phyloP scores from a whole-genome alignment of 1,140 invertebrate species.

The Scaptomyza pallida region DNA sequence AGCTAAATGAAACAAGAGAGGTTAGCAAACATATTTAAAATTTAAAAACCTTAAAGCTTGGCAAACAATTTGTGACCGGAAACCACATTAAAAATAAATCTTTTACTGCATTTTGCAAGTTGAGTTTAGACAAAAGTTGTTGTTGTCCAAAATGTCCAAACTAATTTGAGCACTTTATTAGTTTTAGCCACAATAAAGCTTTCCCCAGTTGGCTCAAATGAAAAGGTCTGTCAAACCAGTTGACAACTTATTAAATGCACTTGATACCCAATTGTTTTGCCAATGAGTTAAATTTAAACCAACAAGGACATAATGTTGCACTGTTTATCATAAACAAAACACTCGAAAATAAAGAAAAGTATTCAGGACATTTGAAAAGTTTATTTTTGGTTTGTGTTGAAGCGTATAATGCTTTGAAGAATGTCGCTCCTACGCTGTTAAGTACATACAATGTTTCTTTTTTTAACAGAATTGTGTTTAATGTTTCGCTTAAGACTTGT shows the following conservation, averaged over 20 bases:
- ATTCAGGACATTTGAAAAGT: not conserved
- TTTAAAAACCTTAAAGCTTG: too few relatives aligned
- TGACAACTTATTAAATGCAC: constrained; percentile 24
- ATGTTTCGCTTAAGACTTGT: too few relatives aligned
- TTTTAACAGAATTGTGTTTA: too few relatives aligned
- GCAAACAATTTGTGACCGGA: too few relatives aligned
- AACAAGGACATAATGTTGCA: not conserved
- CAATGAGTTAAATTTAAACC: not conserved
- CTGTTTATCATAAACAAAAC: not conserved
- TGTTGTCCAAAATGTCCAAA: not conserved
- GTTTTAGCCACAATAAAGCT: not conserved
- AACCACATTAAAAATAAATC: not conserved
- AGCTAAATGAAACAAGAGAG: not conserved
- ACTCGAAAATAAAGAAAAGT: not conserved
- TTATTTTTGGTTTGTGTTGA: too few relatives aligned
- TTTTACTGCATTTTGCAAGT: not conserved
- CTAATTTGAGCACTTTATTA: not conserved
- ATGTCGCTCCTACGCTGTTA: too few relatives aligned
- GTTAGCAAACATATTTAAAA: too few relatives aligned
- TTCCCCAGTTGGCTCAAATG: not conserved
- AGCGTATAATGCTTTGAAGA: too few relatives aligned
- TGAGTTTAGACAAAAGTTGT: not conserved
- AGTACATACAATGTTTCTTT: too few relatives aligned
- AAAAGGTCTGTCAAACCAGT: not conserved
- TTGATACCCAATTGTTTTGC: not conserved